Conservation (phyloP, 2,888 invertebrate genomes). For the Phlogophora meticulosa region DNA sequence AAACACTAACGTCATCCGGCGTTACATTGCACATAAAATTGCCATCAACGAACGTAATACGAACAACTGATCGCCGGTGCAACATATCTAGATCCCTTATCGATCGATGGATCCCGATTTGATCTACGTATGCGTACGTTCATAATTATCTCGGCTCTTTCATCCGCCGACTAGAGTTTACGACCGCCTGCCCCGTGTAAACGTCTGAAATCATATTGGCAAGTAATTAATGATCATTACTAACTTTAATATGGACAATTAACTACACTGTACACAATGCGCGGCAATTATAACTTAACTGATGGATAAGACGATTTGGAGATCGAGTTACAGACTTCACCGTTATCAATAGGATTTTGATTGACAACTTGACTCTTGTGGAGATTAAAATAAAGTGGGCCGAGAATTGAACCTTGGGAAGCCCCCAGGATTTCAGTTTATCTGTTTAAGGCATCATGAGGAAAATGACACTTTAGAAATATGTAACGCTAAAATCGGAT, state of each 20-base stretch:
- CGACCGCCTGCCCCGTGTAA: conserved; percentile 85
- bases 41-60: conserved; percentile 78
- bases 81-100: conserved; percentile 87
- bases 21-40: conserved; percentile 75
- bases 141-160: conserved; percentile 89
- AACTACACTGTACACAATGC: conserved; percentile 77
- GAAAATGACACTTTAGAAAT: conserved; percentile 61
- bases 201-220: conserved; percentile 87
- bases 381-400: conserved; percentile 57
- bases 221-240: conserved; percentile 86
- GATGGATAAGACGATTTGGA: conserved; percentile 69
- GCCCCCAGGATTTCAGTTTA: conserved; percentile 47
- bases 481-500: conserved; percentile 47
- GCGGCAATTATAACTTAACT: conserved; percentile 70
- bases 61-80: conserved; percentile 77
- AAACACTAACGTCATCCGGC: conserved; percentile 63
- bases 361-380: conserved; percentile 58
- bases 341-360: conserved; percentile 64
- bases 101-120: conserved; percentile 88
- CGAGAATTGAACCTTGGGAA: conserved; percentile 56
- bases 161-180: conserved; percentile 88
- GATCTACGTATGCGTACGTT: conserved; percentile 89
- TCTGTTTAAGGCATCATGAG: conserved; percentile 59
- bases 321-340: conserved; percentile 67
- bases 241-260: conserved; percentile 83